Evolutionary conservation across 2,888 invertebrate genomes (phyloP).

Genomic region (Polymixis flavicincta): DNA sequence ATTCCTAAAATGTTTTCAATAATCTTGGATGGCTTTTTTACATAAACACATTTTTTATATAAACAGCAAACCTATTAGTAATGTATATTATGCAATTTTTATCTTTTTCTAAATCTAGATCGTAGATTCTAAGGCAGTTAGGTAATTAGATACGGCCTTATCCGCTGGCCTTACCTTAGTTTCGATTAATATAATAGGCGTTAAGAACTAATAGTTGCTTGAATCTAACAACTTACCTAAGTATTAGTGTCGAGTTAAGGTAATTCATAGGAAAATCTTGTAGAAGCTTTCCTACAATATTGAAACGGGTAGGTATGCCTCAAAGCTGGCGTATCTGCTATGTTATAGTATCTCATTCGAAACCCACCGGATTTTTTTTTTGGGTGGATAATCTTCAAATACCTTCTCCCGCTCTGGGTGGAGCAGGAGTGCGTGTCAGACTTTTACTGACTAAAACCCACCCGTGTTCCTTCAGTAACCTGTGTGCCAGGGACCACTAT

Average conservation of each 20-base stretch:
- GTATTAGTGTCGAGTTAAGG: neutral
- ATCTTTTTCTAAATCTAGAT: conserved; percentile 42
- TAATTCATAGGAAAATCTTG: neutral
- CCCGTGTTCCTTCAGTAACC: too few relatives aligned
- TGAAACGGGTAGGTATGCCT: neutral
- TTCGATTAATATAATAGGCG: conserved; percentile 33
- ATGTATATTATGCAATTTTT: conserved; percentile 10
- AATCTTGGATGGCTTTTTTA: neutral
- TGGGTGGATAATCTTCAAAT: too few relatives aligned
- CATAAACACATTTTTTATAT: neutral
- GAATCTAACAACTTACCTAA: neutral
- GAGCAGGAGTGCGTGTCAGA: too few relatives aligned
- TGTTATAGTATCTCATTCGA: neutral
- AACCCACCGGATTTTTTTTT: too few relatives aligned
- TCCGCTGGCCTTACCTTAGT: conserved; percentile 49
- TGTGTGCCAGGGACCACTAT: too few relatives aligned
- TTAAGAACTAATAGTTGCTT: conserved; percentile 16
- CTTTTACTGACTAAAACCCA: too few relatives aligned
- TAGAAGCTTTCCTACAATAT: neutral
- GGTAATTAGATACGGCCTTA: conserved; percentile 54
- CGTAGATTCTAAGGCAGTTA: conserved; percentile 27
- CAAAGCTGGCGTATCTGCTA: neutral
- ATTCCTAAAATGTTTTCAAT: too few relatives aligned
- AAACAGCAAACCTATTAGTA: conserved; percentile 6
- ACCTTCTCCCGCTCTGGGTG: too few relatives aligned